Evolutionary conservation across 2,113 vertebrate genomes (phyloP).

Genomic region (Apaloderma vittatum): DNA sequence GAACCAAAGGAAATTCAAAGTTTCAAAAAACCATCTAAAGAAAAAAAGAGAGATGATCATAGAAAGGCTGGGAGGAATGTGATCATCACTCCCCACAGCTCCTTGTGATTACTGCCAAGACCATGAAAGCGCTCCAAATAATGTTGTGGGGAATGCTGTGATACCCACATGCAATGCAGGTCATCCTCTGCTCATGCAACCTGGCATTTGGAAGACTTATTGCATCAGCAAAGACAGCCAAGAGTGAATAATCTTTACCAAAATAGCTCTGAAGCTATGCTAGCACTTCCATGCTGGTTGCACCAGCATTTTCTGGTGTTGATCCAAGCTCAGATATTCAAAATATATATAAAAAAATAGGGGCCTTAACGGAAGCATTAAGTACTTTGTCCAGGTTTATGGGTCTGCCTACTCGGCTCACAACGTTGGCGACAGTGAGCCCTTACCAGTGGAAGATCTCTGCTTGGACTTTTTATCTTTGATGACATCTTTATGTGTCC

Average conservation of each 20-base stretch:
- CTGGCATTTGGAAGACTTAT: conserved; percentile 62
- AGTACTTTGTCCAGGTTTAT: neutral
- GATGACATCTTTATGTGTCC: neutral
- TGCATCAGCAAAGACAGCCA: conserved; percentile 59
- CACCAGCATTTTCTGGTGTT: conserved; percentile 12
- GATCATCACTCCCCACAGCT: conserved; percentile 38
- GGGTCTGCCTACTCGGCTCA: neutral
- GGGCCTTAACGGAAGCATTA: neutral
- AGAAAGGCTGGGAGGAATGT: conserved; percentile 10
- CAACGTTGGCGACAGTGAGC: accelerated
- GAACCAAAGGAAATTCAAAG: neutral
- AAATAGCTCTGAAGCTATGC: conserved; percentile 51
- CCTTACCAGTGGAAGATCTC: neutral
- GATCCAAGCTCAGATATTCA: neutral
- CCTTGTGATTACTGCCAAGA: conserved; percentile 57
- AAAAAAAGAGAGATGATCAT: neutral
- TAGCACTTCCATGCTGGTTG: conserved; percentile 32
- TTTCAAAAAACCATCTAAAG: neutral
- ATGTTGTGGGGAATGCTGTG: conserved; percentile 58
- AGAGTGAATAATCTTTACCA: conserved; percentile 54
- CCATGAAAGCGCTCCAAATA: conserved; percentile 62
- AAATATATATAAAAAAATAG: neutral
- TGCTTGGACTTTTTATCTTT: neutral
- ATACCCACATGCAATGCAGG: conserved; percentile 67
- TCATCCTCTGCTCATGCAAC: conserved; percentile 64